Evolutionary conservation across 2,888 invertebrate species (phyloP), one percentile per base, ranked within the genome.

Genomic region (Salticus scenicus): DNA sequence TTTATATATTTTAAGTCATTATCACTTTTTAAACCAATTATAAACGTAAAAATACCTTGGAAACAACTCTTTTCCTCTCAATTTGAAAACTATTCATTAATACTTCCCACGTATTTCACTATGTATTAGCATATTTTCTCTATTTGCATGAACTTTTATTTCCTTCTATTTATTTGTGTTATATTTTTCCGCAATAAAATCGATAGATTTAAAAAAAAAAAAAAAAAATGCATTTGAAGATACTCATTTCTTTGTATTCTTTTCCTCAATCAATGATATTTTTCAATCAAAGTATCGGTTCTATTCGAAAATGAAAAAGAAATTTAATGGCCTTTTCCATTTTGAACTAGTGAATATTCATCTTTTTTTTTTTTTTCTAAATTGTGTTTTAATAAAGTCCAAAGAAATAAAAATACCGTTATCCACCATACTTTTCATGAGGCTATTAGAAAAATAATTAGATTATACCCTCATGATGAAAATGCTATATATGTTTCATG

Each of bases 91-190:
- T 64, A 72, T 42, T 14, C 78, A 79, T 79, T 79, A 71, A 79
- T 72, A 64, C 64, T 63, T 37, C 28, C 30, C 41, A 79, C 71
- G 70, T 41, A 41, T 71, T 51, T 41, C 71, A 37, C 51, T 30
- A 28, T 63, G 70, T 79, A 72, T 79, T 72, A 79, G 41, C 78
- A 79, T 79, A 71, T 79, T 79, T 72, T 71, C 71, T 31, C 78
- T 42, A 79, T 79, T 79, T 79, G 64, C 42, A 42, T 64, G 30
- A 67, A 5, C 20, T 67, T 20, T 20, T 33, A 20, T 31, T n/a
- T 67, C n/a, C n/a, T 33, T 33, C 33, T 33, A n/a, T 67, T 24
- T 31, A 24, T n/a, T 31, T 20, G 10, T n/a, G 27, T 67, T 67
- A 20, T 4, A 5, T 31, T 33, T 37, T 33, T 33, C 12, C 33